phyloP scores from a whole-genome alignment of 2,797 vertebrate genomes.

The Phaenicophaeus curvirostris region DNA sequence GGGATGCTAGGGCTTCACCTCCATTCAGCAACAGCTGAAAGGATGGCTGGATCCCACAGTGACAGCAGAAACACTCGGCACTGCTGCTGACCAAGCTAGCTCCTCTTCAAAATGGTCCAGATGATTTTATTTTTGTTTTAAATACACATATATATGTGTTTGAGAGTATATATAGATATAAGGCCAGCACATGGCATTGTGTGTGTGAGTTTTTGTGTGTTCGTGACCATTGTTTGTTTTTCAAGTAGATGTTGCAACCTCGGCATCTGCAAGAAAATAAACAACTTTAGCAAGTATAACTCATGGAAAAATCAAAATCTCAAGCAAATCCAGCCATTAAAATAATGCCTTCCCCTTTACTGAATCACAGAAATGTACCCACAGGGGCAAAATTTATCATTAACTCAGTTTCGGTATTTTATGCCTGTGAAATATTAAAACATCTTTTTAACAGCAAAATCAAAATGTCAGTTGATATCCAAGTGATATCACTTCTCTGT shows the following conservation, averaged over 20 bases:
- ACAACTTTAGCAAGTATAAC: not conserved
- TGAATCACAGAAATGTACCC: too few species aligned
- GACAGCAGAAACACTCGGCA: not conserved
- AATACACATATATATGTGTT: not conserved
- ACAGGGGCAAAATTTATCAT: not conserved
- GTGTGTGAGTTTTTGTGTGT: not conserved
- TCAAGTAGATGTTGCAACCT: not conserved
- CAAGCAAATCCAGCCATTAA: not conserved
- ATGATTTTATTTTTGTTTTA: not conserved
- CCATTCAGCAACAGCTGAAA: not conserved
- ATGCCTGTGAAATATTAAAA: not conserved
- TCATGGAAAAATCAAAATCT: not conserved
- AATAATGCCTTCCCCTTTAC: not conserved
- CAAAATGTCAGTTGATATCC: not conserved
- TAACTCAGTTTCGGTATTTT: not conserved
- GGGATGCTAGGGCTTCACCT: not conserved
- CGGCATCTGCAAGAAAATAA: not conserved
- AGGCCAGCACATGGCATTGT: fast-evolving
- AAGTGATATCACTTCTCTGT: not conserved
- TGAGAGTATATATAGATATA: not conserved
- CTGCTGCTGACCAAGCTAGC: not conserved
- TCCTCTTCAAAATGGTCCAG: not conserved
- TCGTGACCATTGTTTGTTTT: not conserved
- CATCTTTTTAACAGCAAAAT: not conserved
- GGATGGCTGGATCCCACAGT: not conserved